Evolutionary conservation across 2,888 invertebrate genomes (phyloP).

Genomic region (Phalangium opilio): DNA sequence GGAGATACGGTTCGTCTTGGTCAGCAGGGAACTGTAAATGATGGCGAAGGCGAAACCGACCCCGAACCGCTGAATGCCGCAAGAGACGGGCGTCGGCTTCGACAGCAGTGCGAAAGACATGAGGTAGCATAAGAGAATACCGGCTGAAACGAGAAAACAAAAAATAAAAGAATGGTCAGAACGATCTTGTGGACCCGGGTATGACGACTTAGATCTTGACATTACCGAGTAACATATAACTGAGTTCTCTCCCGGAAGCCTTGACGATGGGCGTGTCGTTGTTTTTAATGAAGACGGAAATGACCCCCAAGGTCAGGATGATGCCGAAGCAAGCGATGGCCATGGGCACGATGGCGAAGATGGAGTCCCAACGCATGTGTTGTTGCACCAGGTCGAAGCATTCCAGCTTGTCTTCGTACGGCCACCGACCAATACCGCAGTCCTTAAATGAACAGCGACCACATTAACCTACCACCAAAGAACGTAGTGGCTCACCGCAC

Average conservation of each 20-base stretch:
- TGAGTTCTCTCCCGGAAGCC: conserved; percentile 45
- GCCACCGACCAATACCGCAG: conserved; percentile 48
- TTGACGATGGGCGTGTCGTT: conserved; percentile 50
- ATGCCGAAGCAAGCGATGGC: conserved; percentile 47
- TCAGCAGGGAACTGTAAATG: conserved; percentile 47
- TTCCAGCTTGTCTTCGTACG: conserved; percentile 42
- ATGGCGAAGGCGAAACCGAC: conserved; percentile 50
- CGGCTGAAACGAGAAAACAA: conserved; percentile 22
- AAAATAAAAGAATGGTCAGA: no score
- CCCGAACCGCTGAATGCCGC: conserved; percentile 45
- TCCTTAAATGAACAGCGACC: no score
- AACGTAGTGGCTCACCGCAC: no score
- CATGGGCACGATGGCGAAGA: conserved; percentile 47
- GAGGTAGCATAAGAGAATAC: conserved; percentile 45
- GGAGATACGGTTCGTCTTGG: conserved; percentile 47
- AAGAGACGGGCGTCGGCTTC: conserved; percentile 40
- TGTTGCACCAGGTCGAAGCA: conserved; percentile 46
- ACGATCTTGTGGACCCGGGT: no score
- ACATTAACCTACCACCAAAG: no score
- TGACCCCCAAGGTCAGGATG: conserved; percentile 42
- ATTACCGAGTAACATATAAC: conserved; percentile 41
- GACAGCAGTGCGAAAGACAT: conserved; percentile 46
- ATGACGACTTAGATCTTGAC: no score
- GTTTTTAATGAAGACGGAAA: conserved; percentile 44
- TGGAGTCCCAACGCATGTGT: conserved; percentile 48